These are phyloP conservation scores for Melikaiella ostensackeni DNA, from an alignment of 2,888 invertebrate genomes.

Conservation along the genomic window DNA sequence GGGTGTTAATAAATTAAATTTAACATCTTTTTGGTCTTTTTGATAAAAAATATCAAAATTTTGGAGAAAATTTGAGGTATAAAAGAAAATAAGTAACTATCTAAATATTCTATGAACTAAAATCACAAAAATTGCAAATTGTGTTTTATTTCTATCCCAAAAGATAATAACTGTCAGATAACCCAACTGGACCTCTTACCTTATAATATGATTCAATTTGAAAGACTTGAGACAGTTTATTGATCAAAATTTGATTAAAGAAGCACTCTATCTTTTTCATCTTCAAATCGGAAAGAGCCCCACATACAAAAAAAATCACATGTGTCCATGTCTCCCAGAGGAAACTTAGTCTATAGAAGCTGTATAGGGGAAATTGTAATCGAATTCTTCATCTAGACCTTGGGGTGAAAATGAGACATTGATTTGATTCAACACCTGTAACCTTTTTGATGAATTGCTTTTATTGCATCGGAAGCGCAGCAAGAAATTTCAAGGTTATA, in stretches of 20 bases:
- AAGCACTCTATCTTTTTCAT: conserved; percentile 11
- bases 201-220: not conserved
- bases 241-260: not conserved
- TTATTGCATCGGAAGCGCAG: not conserved
- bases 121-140: too few species aligned
- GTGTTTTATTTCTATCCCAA: too few species aligned
- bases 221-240: not conserved
- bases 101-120: too few species aligned
- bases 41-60: too few species aligned
- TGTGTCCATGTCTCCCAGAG: conserved; percentile 1
- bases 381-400: conserved; percentile 25
- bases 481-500: not conserved
- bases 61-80: too few species aligned
- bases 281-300: not conserved
- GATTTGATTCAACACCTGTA: conserved; percentile 35
- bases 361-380: conserved; percentile 34
- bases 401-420: conserved; percentile 35
- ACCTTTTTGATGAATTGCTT: conserved; percentile 27
- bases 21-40: too few species aligned
- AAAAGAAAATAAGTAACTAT: too few species aligned
- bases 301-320: conserved; percentile 9
- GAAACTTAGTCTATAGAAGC: conserved; percentile 11
- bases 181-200: too few species aligned
- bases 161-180: too few species aligned
- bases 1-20: too few species aligned